Evolutionary conservation across 2,113 vertebrate species (phyloP), one percentile per base, ranked within the genome.

Genomic region (Erpornis zantholeuca): DNA sequence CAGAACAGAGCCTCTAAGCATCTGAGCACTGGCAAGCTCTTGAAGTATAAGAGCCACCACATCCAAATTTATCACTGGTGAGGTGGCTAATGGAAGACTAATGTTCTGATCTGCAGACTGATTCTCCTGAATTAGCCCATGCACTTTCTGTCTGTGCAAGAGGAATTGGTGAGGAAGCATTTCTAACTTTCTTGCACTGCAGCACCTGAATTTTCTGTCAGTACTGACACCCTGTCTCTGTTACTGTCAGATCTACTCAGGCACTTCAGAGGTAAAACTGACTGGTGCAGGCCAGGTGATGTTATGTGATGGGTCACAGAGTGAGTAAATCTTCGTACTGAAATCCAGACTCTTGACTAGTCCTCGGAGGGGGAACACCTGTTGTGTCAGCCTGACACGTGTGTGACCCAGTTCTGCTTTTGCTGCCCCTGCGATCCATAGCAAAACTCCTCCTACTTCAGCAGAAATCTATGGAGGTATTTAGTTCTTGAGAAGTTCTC

Each of bases 131-230:
- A 69, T 82, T 42, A 89, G 61, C 40, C 82, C 59, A n/a, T 45
- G 42, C 4, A 16, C 44, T n/a, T 77, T 86, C 44, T 87, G 44
- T 33, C n/a, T 76, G 10, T 64, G 33, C 45, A 70, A 86, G 71
- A 59, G 36, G 35, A 60, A 53, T 11, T 63, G 28, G 50, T 0
- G 0, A 76, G 72, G 82, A 91, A 73, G 27, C 50, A 31, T 7
- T 80, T 92, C 68, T 82, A 45, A 44, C 40, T 92, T 85, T 66
- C 63, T 80, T 65, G 31, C 75, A 21, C 44, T 72, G 19, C 12
- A 61, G 76, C 86, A 92, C 71, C 87, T 90, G 91, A 83, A 36
- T 82, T 88, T 95, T 92, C 87, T 82, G 70, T 65, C 89, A 80
- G 10, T 75, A 23, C 28, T 6, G 1, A 29, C 49, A 79, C 80